Conservation (phyloP, 2,888 invertebrate genomes). For the Euproctis similis region DNA sequence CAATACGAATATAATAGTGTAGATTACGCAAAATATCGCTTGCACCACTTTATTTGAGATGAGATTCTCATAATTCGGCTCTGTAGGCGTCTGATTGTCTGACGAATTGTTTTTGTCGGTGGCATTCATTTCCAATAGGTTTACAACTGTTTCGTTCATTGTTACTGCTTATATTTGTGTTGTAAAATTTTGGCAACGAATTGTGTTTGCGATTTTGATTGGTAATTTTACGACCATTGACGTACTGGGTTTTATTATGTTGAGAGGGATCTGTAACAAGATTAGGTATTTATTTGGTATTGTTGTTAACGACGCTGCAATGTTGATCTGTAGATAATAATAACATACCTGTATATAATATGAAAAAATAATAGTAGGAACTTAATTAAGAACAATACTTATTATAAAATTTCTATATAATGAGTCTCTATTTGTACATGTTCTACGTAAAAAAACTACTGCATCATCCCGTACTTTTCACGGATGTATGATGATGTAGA, state of each 20-base stretch:
- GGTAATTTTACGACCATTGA: conserved; percentile 45
- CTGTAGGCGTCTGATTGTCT: conserved; percentile 26
- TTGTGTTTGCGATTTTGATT: conserved; percentile 39
- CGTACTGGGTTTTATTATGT: conserved; percentile 40
- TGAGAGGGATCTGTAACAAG: conserved; percentile 63
- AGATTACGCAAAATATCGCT: conserved; percentile 83
- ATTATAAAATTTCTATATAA: too few species aligned
- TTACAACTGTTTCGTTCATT: conserved; percentile 51
- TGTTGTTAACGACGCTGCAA: too few species aligned
- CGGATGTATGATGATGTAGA: too few species aligned
- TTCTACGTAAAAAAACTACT: too few species aligned
- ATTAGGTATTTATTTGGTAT: conserved; percentile 41
- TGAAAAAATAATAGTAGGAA: too few species aligned
- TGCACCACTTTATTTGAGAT: conserved; percentile 82
- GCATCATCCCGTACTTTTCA: too few species aligned
- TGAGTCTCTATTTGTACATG: too few species aligned
- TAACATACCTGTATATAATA: too few species aligned
- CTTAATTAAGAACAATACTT: too few species aligned
- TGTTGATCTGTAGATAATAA: too few species aligned
- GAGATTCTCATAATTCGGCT: conserved; percentile 58
- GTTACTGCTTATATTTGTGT: conserved; percentile 32
- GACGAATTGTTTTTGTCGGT: conserved; percentile 39
- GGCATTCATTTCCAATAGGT: conserved; percentile 35
- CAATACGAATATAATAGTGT: conserved; percentile 89
- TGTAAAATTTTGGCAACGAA: conserved; percentile 38